A percentile compares a stretch with the other conserved stretches of the same genome.
These are phyloP conservation scores for Steinernema feltiae DNA, from an alignment of 1,140 invertebrate genomes.

Conservation along the genomic window DNA sequence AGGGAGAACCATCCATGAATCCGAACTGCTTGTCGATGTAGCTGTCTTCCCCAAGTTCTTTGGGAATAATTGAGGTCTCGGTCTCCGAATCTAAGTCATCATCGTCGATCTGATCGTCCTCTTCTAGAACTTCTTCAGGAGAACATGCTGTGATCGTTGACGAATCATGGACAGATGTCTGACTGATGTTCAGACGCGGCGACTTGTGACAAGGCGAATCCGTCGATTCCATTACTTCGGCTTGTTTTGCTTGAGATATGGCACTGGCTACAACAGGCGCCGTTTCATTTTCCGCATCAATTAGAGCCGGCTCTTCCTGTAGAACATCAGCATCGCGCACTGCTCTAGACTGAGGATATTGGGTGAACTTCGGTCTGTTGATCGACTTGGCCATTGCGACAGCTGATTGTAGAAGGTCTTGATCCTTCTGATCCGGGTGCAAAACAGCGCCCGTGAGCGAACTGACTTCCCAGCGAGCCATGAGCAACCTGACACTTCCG, in stretches of 20 bases:
- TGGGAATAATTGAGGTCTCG: not conserved
- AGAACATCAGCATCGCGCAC: not conserved
- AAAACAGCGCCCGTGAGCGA: not conserved
- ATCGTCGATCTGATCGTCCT: not conserved
- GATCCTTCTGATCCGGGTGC: not conserved
- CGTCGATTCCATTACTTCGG: not conserved
- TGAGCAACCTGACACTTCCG: not conserved
- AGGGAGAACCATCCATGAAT: not conserved
- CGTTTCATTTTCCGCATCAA: not conserved
- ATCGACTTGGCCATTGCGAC: too few relatives aligned
- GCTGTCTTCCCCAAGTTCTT: not conserved
- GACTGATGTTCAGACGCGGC: conserved; percentile 2
- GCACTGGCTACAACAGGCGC: not conserved
- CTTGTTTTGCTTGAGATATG: not conserved
- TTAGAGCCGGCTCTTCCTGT: not conserved
- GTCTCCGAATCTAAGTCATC: not conserved
- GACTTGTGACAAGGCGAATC: not conserved
- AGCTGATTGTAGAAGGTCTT: not conserved
- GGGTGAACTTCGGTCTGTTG: not conserved
- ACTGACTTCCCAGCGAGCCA: not conserved
- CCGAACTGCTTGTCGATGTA: not conserved
- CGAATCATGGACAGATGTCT: not conserved
- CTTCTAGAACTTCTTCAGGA: not conserved
- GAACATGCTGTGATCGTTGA: not conserved
- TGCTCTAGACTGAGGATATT: not conserved